Percentiles rank a stretch among this genome's conserved stretches.
Conservation (phyloP, 1,140 invertebrate genomes). For the Euglossa dilemma region DNA sequence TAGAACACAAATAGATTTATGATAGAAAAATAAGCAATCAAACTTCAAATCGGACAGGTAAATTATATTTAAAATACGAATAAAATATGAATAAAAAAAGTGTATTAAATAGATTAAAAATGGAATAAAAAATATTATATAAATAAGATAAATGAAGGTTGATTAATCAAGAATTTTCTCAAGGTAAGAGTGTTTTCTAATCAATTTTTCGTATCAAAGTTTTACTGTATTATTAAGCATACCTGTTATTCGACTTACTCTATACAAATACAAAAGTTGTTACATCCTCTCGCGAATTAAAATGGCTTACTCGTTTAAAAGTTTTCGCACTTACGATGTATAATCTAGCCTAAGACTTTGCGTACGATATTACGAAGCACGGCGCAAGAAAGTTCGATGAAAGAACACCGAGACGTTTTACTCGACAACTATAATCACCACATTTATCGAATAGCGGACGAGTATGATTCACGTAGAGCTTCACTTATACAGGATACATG, state of each 20-base stretch:
- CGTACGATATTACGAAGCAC: conserved; percentile 71
- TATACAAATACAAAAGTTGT: conserved; percentile 81
- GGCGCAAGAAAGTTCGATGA: conserved; percentile 70
- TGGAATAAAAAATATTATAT: neutral
- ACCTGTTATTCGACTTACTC: conserved; percentile 69
- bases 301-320: conserved; percentile 73
- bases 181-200: conserved; percentile 37
- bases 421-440: conserved; percentile 63
- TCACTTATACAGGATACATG: conserved; percentile 40
- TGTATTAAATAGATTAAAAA: neutral
- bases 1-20: neutral
- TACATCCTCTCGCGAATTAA: conserved; percentile 79
- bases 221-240: conserved; percentile 57
- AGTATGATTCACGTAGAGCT: conserved; percentile 50
- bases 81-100: neutral
- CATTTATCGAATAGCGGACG: conserved; percentile 47
- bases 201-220: conserved; percentile 58
- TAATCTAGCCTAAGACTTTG: conserved; percentile 70
- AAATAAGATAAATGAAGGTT: neutral
- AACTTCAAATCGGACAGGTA: neutral
- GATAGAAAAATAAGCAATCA: neutral
- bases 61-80: neutral
- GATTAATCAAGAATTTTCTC: conserved; percentile 49
- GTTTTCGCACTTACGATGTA: conserved; percentile 64
- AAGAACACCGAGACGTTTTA: conserved; percentile 66